Base-by-base conservation (phyloP, 2,888 invertebrate species). In the Gandaritis pyraliata region DNA sequence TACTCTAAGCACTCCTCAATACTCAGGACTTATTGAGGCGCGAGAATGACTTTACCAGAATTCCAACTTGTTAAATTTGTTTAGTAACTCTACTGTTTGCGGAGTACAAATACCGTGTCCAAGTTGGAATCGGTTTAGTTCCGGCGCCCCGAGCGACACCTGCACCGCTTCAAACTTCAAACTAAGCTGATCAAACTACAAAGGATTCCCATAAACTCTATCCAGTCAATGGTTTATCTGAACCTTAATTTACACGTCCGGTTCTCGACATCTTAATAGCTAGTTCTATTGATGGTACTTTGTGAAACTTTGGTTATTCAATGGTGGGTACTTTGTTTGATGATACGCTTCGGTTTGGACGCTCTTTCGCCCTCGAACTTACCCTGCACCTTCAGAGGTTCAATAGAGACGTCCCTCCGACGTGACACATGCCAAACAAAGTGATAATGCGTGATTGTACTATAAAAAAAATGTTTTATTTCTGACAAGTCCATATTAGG, bases 111-210 rank as follows among this genome's bases (percentile, higher is more conserved):
- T 61, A 64, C 58, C 43, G 58, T 55, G 49, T 2, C 38, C 10
- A 73, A 72, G 71, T 77, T 75, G 57, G 64, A 69, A 72, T 71
- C 65, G 69, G 69, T 71, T 69, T 67, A 63, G 67, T 64, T 72
- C 68, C 69, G 69, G 38, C 56, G 71, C 68, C 50, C 58, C 50
- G 23, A 58, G 73, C 69, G 72, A 75, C 85, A 83, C 75, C 85
- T 86, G 85, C 73, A 72, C 71, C 72, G 53, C 73, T 72, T 84
- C 83, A 82, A 80, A 78, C 73, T 77, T 66, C 65, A 60, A 67
- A 73, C 75, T 69, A 65, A 69, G 65, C 78, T 72, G 78, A 78
- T 80, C 80, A 79, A 77, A 78, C 79, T 72, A 77, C 75, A 77
- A 82, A 82, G 77, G 75, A 78, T 71, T 73, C 61, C 64, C 69